Conservation (phyloP, 2,113 vertebrate genomes). For the Spea bombifrons region DNA sequence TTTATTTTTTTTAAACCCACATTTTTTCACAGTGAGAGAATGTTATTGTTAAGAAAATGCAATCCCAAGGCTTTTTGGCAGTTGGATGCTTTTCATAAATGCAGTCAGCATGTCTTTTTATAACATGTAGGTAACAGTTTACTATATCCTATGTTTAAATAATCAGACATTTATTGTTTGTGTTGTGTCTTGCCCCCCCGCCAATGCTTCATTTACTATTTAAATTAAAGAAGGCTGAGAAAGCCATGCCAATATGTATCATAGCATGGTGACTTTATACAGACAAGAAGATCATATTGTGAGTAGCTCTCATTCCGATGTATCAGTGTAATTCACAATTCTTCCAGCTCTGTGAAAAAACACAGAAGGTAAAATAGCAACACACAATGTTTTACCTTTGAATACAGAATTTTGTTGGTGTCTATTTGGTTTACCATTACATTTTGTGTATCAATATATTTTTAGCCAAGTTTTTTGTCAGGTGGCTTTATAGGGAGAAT, state of each 20-base stretch:
- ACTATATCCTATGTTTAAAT: constrained; percentile 22
- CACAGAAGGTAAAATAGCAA: too few relatives aligned
- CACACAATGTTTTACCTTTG: too few relatives aligned
- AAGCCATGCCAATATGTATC: not conserved
- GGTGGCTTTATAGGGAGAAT: not conserved
- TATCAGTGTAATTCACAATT: too few relatives aligned
- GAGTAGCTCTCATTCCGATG: too few relatives aligned
- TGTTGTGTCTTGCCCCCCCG: not conserved
- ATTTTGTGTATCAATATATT: not conserved
- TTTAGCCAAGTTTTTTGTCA: not conserved
- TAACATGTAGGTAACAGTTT: constrained; percentile 10
- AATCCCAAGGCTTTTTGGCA: not conserved
- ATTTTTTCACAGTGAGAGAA: not conserved
- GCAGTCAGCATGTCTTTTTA: not conserved
- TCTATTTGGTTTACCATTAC: not conserved
- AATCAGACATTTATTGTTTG: constrained; percentile 7
- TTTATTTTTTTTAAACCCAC: too few relatives aligned
- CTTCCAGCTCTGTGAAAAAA: too few relatives aligned
- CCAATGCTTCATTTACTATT: constrained; percentile 18
- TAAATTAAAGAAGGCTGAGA: not conserved
- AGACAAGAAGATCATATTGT: too few relatives aligned
- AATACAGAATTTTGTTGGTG: not conserved
- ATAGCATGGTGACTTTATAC: not conserved
- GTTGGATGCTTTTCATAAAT: constrained; percentile 14
- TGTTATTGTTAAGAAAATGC: not conserved